Evolutionary conservation across 2,797 vertebrate genomes (phyloP).

Genomic region (Synaphobranchus kaupii): DNA sequence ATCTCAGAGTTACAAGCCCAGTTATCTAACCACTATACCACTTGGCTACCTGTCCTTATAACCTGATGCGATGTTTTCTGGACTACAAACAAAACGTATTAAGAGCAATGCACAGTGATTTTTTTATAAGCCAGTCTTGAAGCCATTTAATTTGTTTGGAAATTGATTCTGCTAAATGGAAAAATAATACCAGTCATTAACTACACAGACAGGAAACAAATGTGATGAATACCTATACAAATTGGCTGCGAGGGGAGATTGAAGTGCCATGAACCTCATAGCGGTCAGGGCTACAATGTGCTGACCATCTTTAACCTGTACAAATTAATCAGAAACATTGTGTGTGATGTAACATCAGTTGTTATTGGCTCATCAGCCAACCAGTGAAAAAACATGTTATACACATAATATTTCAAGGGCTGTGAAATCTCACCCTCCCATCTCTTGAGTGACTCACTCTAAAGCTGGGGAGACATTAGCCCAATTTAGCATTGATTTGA

Average conservation of each 20-base stretch:
- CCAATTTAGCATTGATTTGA: too few species aligned
- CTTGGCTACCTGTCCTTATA: neutral
- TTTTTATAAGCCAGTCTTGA: neutral
- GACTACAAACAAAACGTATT: neutral
- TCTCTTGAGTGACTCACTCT: neutral
- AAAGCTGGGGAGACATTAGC: too few species aligned
- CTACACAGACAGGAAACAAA: neutral
- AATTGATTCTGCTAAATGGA: constrained; percentile 8
- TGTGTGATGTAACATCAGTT: neutral
- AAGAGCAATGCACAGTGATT: neutral
- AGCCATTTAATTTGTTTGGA: constrained; percentile 20
- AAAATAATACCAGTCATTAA: neutral
- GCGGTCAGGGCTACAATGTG: neutral
- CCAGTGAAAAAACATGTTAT: neutral
- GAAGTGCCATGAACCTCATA: neutral
- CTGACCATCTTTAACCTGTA: neutral
- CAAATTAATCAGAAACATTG: neutral
- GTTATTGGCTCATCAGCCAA: neutral
- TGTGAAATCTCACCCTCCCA: neutral
- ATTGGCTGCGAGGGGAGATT: neutral
- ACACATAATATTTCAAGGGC: neutral
- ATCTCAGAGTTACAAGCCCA: neutral
- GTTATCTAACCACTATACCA: neutral
- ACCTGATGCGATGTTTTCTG: neutral
- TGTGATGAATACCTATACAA: neutral